Base-by-base conservation (phyloP, 2,888 invertebrate genomes). In the Tetheella fluctuosa region DNA sequence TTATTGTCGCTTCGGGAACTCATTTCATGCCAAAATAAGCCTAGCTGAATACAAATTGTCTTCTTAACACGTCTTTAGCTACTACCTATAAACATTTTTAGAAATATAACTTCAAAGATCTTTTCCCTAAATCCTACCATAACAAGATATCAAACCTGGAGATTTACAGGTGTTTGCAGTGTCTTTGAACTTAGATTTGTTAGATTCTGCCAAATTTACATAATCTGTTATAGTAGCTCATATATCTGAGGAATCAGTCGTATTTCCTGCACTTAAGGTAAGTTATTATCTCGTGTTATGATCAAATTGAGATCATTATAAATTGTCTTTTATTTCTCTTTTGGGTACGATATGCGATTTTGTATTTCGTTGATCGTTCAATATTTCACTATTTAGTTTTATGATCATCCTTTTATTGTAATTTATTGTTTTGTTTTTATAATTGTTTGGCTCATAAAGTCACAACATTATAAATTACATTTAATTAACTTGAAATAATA, bases 1-100 rank as follows among this genome's bases (percentile, higher is more conserved):
- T 83, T 84, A 85, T 81, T 78, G 78, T 79, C 70, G 73, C 61
- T 65, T 68, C 69, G 73, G 71, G 73, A 73, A 70, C 68, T 67
- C 61, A 60, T 72, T 71, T 77, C 74, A 69, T 71, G 69, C 69
- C 68, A 77, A 81, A 83, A 81, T 80, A 80, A 79, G 77, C 73
- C 77, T 62, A 69, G 63, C 71, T 79, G 86, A 84, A 86, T 87
- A 86, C 83, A 76, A 85, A 87, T 85, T 55, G 77, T 63, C 73
- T 74, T 65, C 63, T 86, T 84, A 79, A 70, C 71, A 68, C 54
- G 28, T 59, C 64, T 65, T 67, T 65, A 68, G 60, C 64, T 72
- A 67, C 65, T 68, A 68, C 67, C 62, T 68, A 68, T 66, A 64
- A 13, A 13, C 13, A 34, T 34, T 3, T 13, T 65, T 64, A 58